A percentile compares a stretch with the other conserved stretches of the same genome.
Evolutionary conservation across 2,797 vertebrate species (phyloP).

Genomic region (Etheostoma perlongum): DNA sequence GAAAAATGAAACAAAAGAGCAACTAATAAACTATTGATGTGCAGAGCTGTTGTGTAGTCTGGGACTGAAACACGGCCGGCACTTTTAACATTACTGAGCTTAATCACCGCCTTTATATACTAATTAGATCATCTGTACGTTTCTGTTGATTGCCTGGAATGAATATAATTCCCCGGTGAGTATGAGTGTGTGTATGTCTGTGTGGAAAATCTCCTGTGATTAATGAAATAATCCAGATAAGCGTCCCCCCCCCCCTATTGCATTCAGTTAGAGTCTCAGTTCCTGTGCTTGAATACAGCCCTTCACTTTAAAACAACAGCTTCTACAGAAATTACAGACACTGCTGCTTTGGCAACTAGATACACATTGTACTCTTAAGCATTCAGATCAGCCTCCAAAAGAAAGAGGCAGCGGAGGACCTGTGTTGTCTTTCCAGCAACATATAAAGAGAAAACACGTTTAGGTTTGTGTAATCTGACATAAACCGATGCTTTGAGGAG

Average conservation of each 20-base stretch:
- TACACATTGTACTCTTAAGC: constrained; percentile 28
- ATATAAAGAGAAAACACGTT: constrained; percentile 22
- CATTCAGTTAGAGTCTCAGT: constrained; percentile 44
- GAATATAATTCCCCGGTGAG: not conserved
- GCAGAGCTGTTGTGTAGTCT: constrained; percentile 12
- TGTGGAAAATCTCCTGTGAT: constrained; percentile 27
- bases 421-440: constrained; percentile 45
- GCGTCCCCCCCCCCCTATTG: constrained; percentile 23
- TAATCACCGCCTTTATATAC: constrained; percentile 16
- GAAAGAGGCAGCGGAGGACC: constrained; percentile 26
- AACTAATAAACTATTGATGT: constrained; percentile 57
- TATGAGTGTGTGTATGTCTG: constrained; percentile 3
- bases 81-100: constrained; percentile 21
- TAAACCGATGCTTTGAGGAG: constrained; percentile 63
- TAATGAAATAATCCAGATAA: constrained; percentile 57
- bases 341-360: constrained; percentile 33
- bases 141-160: constrained; percentile 28
- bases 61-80: not conserved
- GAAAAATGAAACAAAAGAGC: constrained; percentile 57
- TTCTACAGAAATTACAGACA: constrained; percentile 62
- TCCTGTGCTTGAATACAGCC: constrained; percentile 45
- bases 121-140: constrained; percentile 23
- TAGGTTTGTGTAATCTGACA: constrained; percentile 73
- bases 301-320: constrained; percentile 67
- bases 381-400: constrained; percentile 47